Conservation (phyloP, 2,797 vertebrate genomes). For the Sparus aurata region DNA sequence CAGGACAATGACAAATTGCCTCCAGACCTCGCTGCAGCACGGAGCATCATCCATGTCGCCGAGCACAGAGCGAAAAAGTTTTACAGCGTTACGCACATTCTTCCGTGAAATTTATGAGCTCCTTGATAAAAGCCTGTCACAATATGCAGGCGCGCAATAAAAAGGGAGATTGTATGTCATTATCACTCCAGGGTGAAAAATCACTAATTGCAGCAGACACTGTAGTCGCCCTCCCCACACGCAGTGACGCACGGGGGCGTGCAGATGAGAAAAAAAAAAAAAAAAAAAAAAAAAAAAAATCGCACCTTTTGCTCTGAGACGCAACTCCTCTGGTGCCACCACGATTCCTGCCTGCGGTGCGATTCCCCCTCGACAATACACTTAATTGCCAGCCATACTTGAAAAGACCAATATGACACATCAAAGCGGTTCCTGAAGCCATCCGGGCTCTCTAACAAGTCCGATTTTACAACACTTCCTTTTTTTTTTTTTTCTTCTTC, state of each 20-base stretch:
- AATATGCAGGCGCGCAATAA: constrained; percentile 53
- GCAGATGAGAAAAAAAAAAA: constrained; percentile 64
- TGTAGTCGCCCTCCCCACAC: constrained; percentile 57
- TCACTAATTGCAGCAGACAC: constrained; percentile 78
- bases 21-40: constrained; percentile 45
- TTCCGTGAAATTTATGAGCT: constrained; percentile 57
- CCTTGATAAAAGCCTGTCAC: constrained; percentile 50
- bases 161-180: constrained; percentile 58
- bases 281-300: constrained; percentile 74
- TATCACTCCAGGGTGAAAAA: constrained; percentile 72
- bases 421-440: constrained; percentile 81
- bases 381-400: constrained; percentile 81
- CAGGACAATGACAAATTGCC: constrained; percentile 64
- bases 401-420: constrained; percentile 80
- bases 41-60: constrained; percentile 42
- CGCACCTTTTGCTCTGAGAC: constrained; percentile 79
- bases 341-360: constrained; percentile 56
- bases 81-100: constrained; percentile 56
- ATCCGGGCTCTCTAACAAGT: constrained; percentile 78
- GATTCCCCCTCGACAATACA: constrained; percentile 72
- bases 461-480: constrained; percentile 81
- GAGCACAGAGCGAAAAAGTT: constrained; percentile 70
- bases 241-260: constrained; percentile 75
- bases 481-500: constrained; percentile 47
- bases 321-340: constrained; percentile 66